Base-by-base conservation (phyloP, 2,888 invertebrate genomes). In the Tetramorium bicarinatum region DNA sequence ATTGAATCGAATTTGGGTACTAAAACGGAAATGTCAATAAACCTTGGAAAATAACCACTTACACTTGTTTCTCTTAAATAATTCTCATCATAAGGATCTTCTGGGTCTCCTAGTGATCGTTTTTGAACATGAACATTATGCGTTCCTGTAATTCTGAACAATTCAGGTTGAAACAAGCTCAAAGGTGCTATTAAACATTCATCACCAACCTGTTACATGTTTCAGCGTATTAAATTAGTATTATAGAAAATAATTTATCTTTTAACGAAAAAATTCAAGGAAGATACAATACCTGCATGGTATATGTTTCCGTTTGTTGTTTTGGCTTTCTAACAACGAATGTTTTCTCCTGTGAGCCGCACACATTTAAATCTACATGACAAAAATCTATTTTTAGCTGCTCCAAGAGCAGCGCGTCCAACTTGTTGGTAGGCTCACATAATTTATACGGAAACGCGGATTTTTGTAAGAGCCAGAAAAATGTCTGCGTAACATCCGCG, bases 61-160 rank as follows among this genome's bases (percentile, higher is more conserved):
- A 96, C 96, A 88, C 98, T 97, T 0, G 98, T 99, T 95, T 99
- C 99, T 87, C 98, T 96, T 15, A 99, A 95, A 93, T 98, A 99
- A 93, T 98, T 97, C 18, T 98, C 98, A 95, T 99, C 99, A 93
- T 98, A 98, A 3, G 98, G 98, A 95, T 99, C 99, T 95, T 98
- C 98, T 0, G 98, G 97, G 93, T 99, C 98, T 3, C 98, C 97
- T 71, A 96, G 95, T 56, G 96, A 96, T 62, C 96, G 94, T 89
- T 96, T 97, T 92, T 98, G 98, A 15, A 97, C 97, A 90, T 97
- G 97, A 1, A 97, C 97, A 44, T 95, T 95, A 94, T 98, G 98
- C 0, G 95, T 94, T 0, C 98, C 98, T 0, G 98, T 98, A 21
- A 99, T 97, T 92, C 97, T 97, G 34, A 99, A 96, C 82, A 99